These are phyloP conservation scores for Brotula barbata DNA, from an alignment of 2,797 vertebrate genomes.

Conservation along the genomic window DNA sequence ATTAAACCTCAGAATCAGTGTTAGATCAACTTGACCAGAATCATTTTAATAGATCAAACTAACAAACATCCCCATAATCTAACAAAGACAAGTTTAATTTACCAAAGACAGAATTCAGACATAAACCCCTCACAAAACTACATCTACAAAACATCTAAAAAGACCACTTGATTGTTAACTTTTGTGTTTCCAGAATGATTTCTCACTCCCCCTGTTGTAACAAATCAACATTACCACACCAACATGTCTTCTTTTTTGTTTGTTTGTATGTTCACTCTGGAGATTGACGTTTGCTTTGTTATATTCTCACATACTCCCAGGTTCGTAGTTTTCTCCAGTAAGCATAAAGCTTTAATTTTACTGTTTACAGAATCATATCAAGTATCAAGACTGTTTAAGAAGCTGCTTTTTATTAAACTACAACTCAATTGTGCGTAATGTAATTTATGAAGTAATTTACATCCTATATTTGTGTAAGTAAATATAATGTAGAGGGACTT, in stretches of 20 bases:
- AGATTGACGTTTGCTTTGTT: not conserved
- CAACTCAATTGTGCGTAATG: constrained; percentile 59
- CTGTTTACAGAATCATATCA: constrained; percentile 56
- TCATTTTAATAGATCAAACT: not conserved
- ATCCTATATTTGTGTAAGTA: constrained; percentile 63
- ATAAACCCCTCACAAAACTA: too few relatives aligned
- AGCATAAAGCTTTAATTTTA: constrained; percentile 71
- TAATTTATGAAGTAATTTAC: constrained; percentile 56
- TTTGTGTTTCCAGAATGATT: not conserved
- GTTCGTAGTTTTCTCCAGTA: constrained; percentile 38
- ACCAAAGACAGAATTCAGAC: constrained; percentile 50
- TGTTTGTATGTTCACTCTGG: not conserved
- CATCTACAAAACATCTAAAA: too few relatives aligned
- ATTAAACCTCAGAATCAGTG: not conserved
- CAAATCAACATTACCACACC: constrained; percentile 9
- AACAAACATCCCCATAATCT: constrained; percentile 6
- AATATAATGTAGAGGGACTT: constrained; percentile 68
- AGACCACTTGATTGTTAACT: constrained; percentile 38
- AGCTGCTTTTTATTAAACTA: constrained; percentile 64
- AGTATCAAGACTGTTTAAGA: constrained; percentile 71
- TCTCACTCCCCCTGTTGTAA: not conserved
- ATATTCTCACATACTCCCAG: not conserved
- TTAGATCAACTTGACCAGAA: not conserved
- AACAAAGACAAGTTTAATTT: constrained; percentile 22
- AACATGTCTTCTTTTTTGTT: not conserved